phyloP scores from a whole-genome alignment of 2,888 invertebrate species.

The Melanostoma mellinum region DNA sequence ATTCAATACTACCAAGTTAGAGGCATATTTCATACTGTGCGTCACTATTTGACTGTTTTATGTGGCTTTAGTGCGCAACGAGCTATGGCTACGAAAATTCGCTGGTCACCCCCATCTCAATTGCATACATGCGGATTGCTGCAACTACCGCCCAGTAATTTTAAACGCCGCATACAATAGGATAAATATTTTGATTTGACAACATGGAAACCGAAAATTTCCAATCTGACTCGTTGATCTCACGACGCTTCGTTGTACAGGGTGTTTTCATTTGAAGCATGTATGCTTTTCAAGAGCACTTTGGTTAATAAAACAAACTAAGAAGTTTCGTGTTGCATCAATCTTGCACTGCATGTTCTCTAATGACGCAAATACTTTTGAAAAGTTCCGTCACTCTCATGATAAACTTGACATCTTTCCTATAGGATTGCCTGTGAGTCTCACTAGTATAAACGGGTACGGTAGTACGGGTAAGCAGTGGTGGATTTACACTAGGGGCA shows the following conservation, averaged over 20 bases:
- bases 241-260: neutral
- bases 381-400: no score
- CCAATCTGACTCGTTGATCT: conserved; percentile 14
- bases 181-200: conserved; percentile 73
- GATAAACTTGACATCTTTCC: no score
- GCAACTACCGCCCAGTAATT: conserved; percentile 17
- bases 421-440: no score
- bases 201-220: conserved; percentile 40
- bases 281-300: neutral
- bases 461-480: no score
- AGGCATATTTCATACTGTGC: conserved; percentile 63
- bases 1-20: conserved; percentile 40
- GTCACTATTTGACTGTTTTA: conserved; percentile 74
- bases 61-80: conserved; percentile 58
- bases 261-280: neutral
- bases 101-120: conserved; percentile 62
- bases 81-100: conserved; percentile 3
- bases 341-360: no score
- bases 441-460: no score
- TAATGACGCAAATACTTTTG: no score
- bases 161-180: conserved; percentile 26
- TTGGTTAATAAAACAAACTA: no score
- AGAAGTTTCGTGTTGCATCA: no score
- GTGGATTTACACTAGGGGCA: no score
- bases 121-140: conserved; percentile 59